A percentile compares a stretch with the other conserved stretches of the same genome.
Evolutionary conservation across 2,888 invertebrate species (phyloP).

Genomic region (Branchellion lobata): DNA sequence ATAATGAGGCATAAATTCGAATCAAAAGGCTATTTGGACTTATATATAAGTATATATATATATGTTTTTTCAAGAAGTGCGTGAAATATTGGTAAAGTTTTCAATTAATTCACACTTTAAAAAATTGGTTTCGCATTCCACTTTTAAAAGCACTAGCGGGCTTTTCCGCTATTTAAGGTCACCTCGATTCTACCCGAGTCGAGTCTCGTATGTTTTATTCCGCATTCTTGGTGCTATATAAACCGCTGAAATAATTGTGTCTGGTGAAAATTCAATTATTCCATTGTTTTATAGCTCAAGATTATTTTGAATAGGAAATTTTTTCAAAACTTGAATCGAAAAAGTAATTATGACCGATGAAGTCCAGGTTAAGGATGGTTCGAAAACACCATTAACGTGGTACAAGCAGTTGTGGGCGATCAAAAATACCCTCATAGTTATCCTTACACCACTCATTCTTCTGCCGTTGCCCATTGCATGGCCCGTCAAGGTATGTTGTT

Average conservation of each 20-base stretch:
- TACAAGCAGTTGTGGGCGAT: conserved; percentile 45
- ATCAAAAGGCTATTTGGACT: no score
- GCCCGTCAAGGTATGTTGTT: conserved; percentile 35
- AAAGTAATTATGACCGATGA: conserved; percentile 28
- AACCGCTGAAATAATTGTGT: no score
- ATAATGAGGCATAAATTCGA: no score
- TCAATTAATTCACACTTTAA: no score
- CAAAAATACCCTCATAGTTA: conserved; percentile 45
- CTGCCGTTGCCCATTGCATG: conserved; percentile 42
- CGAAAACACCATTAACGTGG: conserved; percentile 33
- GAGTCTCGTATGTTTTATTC: neutral
- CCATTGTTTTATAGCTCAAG: no score
- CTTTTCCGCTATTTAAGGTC: conserved; percentile 7
- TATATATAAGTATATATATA: no score
- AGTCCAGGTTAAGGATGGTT: neutral
- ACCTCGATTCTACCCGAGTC: neutral
- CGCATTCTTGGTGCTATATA: no score
- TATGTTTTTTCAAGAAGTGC: no score
- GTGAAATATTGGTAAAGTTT: no score
- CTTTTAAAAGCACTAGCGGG: neutral
- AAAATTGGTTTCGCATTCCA: conserved; percentile 7
- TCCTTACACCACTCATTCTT: conserved; percentile 44
- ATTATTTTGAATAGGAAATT: no score
- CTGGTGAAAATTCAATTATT: no score
- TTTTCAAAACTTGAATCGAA: no score